Base-by-base conservation (phyloP, 1,140 invertebrate genomes). In the Procambarus clarkii region DNA sequence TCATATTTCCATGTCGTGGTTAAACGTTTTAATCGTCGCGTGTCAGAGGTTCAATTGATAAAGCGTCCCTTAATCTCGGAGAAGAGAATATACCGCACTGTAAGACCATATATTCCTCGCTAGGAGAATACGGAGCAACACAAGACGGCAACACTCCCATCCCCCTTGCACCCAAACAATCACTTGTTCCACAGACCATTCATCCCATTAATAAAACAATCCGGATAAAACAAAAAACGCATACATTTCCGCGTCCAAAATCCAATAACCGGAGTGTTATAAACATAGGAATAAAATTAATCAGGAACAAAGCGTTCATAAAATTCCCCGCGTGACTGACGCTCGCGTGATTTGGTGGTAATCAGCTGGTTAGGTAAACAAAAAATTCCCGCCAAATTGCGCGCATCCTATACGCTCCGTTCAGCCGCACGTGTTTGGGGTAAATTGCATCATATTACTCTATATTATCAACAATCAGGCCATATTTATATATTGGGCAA, bases 391-490 rank as follows among this genome's bases (percentile, higher is more conserved):
- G 8, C 8, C 60, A 64, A 64, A 64, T 21, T 21, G 60, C 18
- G 3, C n/a, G 15, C 60, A 64, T 64, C 21, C 18, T 8, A 8
- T 64, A 64, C 15, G 8, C 21, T 13, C 21, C 21, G 8, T 18
- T 18, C 60, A 8, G 8, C 7, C 60, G 3, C 60, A 9, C 60
- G 3, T 58, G 54, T 58, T 58, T 46, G 46, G 78, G 18, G 21
- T 80, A 50, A 80, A 80, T 80, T 50, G 78, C 78, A 44, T 80
- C 78, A 80, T 80, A 80, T 80, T 80, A 48, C 78, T 54, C 54
- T 80, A 80, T 80, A 80, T 80, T 80, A 80, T 80, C 78, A 54
- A 48, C 78, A 80, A 80, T 80, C 78, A 54, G 46, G n/a, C 24
- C 46, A 54, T 80, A 80, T 80, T 80, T 80, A 80, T 80, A 80